These are phyloP conservation scores for Heliconius melpomene DNA, from an alignment of 1,140 invertebrate genomes.

Conservation along the genomic window DNA sequence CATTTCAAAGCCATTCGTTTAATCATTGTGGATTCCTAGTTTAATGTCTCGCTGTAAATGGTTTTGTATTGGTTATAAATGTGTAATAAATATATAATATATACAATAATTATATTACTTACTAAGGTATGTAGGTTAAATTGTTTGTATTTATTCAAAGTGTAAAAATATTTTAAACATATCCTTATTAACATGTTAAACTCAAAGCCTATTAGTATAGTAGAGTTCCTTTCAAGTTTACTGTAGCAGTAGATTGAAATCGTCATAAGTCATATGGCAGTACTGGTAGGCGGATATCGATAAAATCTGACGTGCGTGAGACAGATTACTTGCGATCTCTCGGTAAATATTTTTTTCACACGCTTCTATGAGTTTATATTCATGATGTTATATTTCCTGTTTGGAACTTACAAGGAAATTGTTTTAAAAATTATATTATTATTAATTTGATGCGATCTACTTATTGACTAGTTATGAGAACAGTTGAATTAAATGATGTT, in stretches of 20 bases:
- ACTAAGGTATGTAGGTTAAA: neutral
- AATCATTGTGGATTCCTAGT: neutral
- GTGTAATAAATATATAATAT: no score
- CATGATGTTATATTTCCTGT: constrained; percentile 9
- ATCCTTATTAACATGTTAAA: neutral
- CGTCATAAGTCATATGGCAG: constrained; percentile 34
- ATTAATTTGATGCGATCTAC: neutral
- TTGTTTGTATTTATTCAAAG: neutral
- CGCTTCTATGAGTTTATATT: constrained; percentile 29
- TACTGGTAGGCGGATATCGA: constrained; percentile 37
- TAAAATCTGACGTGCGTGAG: constrained; percentile 42
- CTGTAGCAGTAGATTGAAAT: constrained; percentile 31
- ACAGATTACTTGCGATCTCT: constrained; percentile 39
- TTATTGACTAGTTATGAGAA: no score
- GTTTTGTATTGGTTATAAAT: no score
- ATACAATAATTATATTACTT: neutral
- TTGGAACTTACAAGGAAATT: neutral
- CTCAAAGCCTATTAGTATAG: neutral
- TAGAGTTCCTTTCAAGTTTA: constrained; percentile 18
- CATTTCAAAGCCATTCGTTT: neutral
- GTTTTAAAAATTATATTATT: neutral
- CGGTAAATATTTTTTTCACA: constrained; percentile 41
- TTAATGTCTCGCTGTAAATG: no score
- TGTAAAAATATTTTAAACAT: neutral
- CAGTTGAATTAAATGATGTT: neutral